Percentiles rank a stretch among this genome's conserved stretches.
phyloP scores from a whole-genome alignment of 2,797 vertebrate species.

The Takifugu rubripes region DNA sequence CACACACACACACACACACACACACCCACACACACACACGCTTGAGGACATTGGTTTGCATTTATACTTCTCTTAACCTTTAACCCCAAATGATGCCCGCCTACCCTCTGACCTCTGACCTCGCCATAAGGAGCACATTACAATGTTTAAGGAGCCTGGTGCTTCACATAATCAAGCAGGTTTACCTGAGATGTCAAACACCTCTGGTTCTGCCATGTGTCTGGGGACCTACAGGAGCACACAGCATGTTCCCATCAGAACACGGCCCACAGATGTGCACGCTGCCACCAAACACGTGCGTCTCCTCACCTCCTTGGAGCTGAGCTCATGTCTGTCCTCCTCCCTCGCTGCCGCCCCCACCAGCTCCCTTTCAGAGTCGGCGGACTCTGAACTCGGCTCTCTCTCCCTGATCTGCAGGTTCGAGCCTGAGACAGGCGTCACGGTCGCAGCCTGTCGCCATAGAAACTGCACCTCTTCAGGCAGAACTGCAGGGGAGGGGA shows the following conservation, averaged over 20 bases:
- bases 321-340: conserved; percentile 19
- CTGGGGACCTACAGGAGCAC: conserved; percentile 43
- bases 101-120: conserved; percentile 30
- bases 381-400: conserved; percentile 44
- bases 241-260: not conserved
- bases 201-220: conserved; percentile 39
- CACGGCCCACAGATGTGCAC: not conserved
- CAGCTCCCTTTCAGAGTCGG: conserved; percentile 46
- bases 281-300: not conserved
- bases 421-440: conserved; percentile 36
- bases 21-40: conserved; percentile 11
- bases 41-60: not conserved
- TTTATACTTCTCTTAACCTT: conserved; percentile 14
- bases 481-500: conserved; percentile 36
- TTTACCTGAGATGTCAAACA: conserved; percentile 54
- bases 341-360: conserved; percentile 7
- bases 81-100: conserved; percentile 25
- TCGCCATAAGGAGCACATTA: not conserved
- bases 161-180: too few relatives aligned
- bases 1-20: conserved; percentile 14
- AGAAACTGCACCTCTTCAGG: conserved; percentile 50
- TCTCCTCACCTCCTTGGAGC: conserved; percentile 47
- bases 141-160: too few relatives aligned
- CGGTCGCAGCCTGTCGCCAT: conserved; percentile 61
- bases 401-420: conserved; percentile 32